Evolutionary conservation across 2,113 vertebrate genomes (phyloP), one percentile per base, ranked within the genome.

Genomic region (Cyprinus carpio): DNA sequence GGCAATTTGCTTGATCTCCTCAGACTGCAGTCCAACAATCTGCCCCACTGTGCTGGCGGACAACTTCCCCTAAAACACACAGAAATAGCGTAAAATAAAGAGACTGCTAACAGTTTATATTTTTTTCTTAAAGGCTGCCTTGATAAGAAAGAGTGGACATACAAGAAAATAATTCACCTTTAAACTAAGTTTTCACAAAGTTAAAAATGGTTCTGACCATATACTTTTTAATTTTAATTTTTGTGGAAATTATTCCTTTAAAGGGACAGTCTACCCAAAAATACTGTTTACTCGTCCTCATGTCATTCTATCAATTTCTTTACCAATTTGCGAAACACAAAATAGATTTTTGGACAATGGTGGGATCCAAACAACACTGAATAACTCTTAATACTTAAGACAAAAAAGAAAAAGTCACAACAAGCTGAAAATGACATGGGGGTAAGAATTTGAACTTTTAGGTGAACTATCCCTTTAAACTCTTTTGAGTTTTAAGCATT

Each of bases 1-100:
- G 15, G 96, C 97, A 0, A 99, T 96, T 92, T 97, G 97, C 84
- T 98, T 99, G 92, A 99, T 99, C 92, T 99, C 96, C 5, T 97
- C 95, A 1, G 97, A 99, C 90, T 98, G 97, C 1, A 97, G 95
- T 11, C 96, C 97, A 74, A 99, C 97, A 2, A 99, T 98, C 90
- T 99, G 97, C 69, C 97, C 98, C 89, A 99, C 96, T 2, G 97
- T 95, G 87, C 96, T 98, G 0, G 97, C 98, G 0, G 97, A 97
- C 90, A 98, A 92, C 84, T 94, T 95, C 81, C 96, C 96, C 98
- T 99, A 93, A 16, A 54, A 54, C 51, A 54, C 16, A 85, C 51
- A 77, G 20, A 10, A 58, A 23, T 23, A 58, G 20, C 2, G 7
- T 23, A 23, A 71, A 71, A 71, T 71, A 11, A 37, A 1, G 7